Percentiles rank a stretch among this genome's conserved stretches.
Conservation (phyloP, 2,113 vertebrate genomes). For the Octodon degus region DNA sequence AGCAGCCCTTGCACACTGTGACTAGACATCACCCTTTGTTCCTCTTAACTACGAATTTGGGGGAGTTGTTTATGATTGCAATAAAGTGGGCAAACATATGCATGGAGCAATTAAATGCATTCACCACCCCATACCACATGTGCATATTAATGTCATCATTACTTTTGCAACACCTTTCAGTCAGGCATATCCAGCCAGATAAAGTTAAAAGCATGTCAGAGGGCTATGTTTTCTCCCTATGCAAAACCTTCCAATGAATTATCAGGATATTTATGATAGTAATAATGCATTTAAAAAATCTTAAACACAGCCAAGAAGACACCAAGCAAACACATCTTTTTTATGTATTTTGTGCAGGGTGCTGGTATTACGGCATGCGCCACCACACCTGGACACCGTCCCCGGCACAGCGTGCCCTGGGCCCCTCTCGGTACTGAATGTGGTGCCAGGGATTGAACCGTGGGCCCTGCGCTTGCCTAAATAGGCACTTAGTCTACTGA, state of each 20-base stretch:
- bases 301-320: not conserved
- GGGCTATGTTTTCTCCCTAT: not conserved
- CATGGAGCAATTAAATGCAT: not conserved
- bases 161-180: not conserved
- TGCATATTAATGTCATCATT: not conserved
- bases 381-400: too few species aligned
- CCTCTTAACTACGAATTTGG: not conserved
- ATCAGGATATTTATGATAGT: not conserved
- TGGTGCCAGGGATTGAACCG: too few species aligned
- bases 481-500: too few species aligned
- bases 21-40: not conserved
- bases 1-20: accelerated
- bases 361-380: too few species aligned
- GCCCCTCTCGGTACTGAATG: too few species aligned
- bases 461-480: too few species aligned
- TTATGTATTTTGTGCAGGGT: too few species aligned
- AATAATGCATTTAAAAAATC: not conserved
- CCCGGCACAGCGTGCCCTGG: too few species aligned
- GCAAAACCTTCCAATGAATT: not conserved
- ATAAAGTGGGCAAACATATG: not conserved
- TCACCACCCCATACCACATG: not conserved
- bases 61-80: not conserved
- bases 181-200: not conserved
- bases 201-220: not conserved
- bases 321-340: too few species aligned